Conservation (phyloP, 2,113 vertebrate genomes). For the Carassius carassius region DNA sequence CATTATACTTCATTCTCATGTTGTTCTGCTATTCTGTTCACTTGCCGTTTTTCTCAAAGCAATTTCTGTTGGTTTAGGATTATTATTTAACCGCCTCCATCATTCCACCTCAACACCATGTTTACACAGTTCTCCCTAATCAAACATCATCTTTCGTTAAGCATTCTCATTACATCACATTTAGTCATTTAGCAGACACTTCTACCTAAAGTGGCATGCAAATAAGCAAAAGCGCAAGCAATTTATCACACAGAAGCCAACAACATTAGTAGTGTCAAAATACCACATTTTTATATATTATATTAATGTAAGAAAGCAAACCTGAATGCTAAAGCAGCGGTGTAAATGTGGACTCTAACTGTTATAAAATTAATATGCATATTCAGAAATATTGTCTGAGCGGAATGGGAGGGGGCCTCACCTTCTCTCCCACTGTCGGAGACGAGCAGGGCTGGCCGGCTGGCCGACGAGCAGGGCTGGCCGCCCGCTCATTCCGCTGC, state of each 20-base stretch:
- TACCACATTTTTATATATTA: neutral
- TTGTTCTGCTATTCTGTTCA: neutral
- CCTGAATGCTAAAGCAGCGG: too few relatives aligned
- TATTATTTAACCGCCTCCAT: neutral
- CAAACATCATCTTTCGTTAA: slow-evolving; percentile 25
- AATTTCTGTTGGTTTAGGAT: neutral
- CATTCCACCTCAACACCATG: neutral
- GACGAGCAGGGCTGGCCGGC: too few relatives aligned
- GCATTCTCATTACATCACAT: neutral
- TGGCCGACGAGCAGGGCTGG: too few relatives aligned
- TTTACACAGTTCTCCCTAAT: neutral
- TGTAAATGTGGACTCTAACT: too few relatives aligned
- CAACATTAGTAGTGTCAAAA: neutral
- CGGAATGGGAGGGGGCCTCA: too few relatives aligned
- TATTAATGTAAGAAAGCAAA: too few relatives aligned
- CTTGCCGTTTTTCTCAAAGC: neutral
- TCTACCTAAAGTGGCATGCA: neutral
- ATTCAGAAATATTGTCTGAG: neutral
- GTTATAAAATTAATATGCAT: neutral
- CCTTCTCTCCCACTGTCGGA: too few relatives aligned
- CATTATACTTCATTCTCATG: slow-evolving; percentile 1
- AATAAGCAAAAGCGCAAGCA: neutral
- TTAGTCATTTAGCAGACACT: neutral
- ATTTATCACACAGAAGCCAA: neutral
- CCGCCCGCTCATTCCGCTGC: too few relatives aligned